Evolutionary conservation across 64 coral and sea anemone species (phyloP).

Genomic region (Pocillopora verrucosa): DNA sequence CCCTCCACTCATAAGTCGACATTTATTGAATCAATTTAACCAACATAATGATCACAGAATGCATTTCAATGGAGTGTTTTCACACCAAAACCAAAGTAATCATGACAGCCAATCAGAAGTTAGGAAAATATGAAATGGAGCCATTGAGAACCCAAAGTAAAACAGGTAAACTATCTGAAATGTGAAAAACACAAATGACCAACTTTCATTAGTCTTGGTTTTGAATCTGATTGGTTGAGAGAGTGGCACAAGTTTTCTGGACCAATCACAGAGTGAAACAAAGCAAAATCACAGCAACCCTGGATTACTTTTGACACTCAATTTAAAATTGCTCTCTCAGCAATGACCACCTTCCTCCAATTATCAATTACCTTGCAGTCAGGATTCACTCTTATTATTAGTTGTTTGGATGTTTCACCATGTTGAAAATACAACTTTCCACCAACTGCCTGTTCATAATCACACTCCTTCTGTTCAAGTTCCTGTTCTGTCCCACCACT

Average conservation of each 20-base stretch:
- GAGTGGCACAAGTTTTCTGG: background rate
- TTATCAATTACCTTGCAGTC: constrained; percentile 66
- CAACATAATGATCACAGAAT: no score
- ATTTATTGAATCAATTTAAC: no score
- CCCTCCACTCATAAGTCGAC: no score
- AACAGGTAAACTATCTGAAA: no score
- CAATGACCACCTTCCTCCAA: background rate
- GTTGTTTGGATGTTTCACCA: constrained; percentile 81
- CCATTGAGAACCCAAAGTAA: no score
- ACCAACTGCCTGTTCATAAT: constrained; percentile 51
- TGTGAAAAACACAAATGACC: no score
- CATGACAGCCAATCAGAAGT: no score
- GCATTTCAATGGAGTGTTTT: no score
- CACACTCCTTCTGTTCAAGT: constrained; percentile 49
- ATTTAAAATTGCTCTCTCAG: background rate
- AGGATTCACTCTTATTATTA: constrained; percentile 81
- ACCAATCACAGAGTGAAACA: background rate
- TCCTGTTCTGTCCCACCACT: constrained; percentile 53
- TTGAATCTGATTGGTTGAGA: no score
- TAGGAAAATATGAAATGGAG: no score
- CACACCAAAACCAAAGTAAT: no score
- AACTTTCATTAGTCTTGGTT: no score
- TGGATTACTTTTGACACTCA: background rate
- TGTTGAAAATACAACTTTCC: constrained; percentile 75
- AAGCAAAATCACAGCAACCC: background rate